Conservation (phyloP, 2,888 invertebrate species). For the Minunthozetes semirufus region DNA sequence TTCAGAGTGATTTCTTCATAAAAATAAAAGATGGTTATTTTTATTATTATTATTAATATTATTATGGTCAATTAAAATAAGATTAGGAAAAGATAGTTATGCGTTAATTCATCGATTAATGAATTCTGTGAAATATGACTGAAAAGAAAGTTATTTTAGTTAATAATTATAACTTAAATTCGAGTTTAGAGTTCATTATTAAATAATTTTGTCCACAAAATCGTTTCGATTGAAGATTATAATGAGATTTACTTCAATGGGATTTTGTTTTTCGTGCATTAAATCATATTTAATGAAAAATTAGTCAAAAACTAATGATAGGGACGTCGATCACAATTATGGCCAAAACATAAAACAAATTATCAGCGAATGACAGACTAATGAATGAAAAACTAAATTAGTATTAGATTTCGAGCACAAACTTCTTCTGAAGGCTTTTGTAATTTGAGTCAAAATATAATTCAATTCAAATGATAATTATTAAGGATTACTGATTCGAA, state of each 20-base stretch:
- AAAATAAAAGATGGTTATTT: too few species aligned
- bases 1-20: too few species aligned
- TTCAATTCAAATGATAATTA: neutral
- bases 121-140: too few species aligned
- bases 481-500: too few species aligned
- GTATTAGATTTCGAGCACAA: neutral
- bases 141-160: too few species aligned
- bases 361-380: neutral
- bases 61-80: too few species aligned
- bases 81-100: too few species aligned
- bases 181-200: too few species aligned
- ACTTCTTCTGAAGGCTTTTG: neutral
- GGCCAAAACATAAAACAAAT: neutral
- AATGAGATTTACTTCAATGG: neutral
- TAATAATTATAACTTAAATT: too few species aligned
- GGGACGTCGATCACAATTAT: neutral
- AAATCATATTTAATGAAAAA: slow-evolving; percentile 11
- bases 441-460: neutral
- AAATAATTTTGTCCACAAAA: too few species aligned
- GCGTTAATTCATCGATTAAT: neutral
- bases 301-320: neutral
- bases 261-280: neutral
- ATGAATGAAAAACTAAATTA: neutral
- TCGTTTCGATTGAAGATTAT: too few species aligned
- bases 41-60: too few species aligned